Evolutionary conservation across 2,888 invertebrate genomes (phyloP).

Genomic region (Torymus auratus): DNA sequence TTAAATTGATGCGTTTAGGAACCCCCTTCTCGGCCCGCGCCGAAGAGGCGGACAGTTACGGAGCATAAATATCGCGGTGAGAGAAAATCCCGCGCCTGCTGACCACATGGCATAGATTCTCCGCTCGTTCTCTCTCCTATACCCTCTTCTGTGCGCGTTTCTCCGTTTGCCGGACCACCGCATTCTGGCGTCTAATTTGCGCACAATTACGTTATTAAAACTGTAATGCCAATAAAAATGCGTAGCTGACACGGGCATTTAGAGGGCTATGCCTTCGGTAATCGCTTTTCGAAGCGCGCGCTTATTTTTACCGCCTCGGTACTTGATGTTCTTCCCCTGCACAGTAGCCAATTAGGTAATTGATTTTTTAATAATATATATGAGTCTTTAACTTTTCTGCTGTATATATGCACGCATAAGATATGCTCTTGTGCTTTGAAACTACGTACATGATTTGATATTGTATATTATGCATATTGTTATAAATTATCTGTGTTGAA

Average conservation of each 20-base stretch:
- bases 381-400: too few relatives aligned
- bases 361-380: too few relatives aligned
- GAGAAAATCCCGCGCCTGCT: constrained; percentile 61
- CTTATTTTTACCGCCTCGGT: too few relatives aligned
- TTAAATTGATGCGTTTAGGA: constrained; percentile 76
- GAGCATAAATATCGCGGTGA: constrained; percentile 73
- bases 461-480: too few relatives aligned
- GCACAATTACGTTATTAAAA: constrained; percentile 59
- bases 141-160: neutral
- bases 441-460: too few relatives aligned
- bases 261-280: neutral
- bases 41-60: constrained; percentile 75
- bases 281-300: constrained; percentile 27
- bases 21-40: constrained; percentile 68
- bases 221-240: constrained; percentile 58
- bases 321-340: too few relatives aligned
- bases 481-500: too few relatives aligned
- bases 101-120: constrained; percentile 68
- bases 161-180: neutral
- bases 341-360: too few relatives aligned
- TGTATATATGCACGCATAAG: too few relatives aligned
- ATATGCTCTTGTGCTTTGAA: too few relatives aligned
- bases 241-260: constrained; percentile 49
- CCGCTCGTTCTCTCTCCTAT: neutral
- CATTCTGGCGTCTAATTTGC: constrained; percentile 39